Evolutionary conservation across 2,888 invertebrate species (phyloP), one percentile per base, ranked within the genome.

Genomic region (Psylliodes chrysocephalus): DNA sequence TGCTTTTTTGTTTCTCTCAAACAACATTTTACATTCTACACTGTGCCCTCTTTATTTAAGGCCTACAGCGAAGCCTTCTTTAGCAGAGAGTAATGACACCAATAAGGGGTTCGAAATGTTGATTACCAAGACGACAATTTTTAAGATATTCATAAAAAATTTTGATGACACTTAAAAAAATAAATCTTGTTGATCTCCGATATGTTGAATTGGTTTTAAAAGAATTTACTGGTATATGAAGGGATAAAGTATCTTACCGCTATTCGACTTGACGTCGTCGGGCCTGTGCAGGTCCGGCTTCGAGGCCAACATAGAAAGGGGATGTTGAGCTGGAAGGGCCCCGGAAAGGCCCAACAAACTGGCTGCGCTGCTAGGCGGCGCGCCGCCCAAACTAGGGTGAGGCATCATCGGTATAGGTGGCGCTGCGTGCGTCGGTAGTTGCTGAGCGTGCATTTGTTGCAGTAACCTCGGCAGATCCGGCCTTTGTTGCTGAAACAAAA

Each of bases 371-470:
- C 83, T 81, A 1, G 84, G 84, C 7, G 86, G 86, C 8, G 84
- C 84, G 17, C 86, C 86, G 2, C 84, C 86, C 49, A 87, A 79
- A 17, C 88, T 87, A 2, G 89, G 89, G 82, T 89, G 89, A 40
- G 89, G 88, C 83, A 88, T 88, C 84, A 92, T 89, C 47, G 88
- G 88, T 67, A 88, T 83, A n/a, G 91, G 90, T 40, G 91, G 90
- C 54, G 92, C 91, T 46, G 89, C 89, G 64, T 90, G 90, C 62
- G 89, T 86, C 14, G 85, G 86, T 71, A 93, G 91, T 83, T 94
- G 94, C 76, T 94, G 94, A 30, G 94, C 94, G 82, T 95, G 95
- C 93, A 95, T 94, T 84, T 95, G 95, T 84, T 95, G 95, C 82
- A 95, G 85, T 69, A 91, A 83, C 82, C 93, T 87, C 28, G 93